Base-by-base conservation (phyloP, 2,888 invertebrate genomes). In the Heliconius cydno region DNA sequence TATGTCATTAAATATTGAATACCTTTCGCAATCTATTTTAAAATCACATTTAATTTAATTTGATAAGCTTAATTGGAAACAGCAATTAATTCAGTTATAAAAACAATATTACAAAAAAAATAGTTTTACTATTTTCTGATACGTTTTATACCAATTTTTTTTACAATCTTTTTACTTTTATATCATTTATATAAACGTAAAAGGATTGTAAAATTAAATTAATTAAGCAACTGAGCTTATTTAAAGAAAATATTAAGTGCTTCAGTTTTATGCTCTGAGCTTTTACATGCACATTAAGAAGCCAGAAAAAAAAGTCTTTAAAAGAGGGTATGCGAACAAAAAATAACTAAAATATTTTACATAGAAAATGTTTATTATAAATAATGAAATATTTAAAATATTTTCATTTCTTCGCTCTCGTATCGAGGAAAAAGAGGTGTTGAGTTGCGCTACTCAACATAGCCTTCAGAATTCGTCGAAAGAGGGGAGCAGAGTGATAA, bases 61-160 rank as follows among this genome's bases (percentile, higher is more conserved):
- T 57, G 72, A 73, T 73, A 57, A 73, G 60, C 60, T 34, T 73
- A 73, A 73, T 73, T 73, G 34, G 15, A 38, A 57, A 57, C 60
- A 73, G 34, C 25, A n/a, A 73, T 73, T 73, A 73, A 60, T 34
- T 60, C 9, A 73, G n/a, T 38, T 30, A 52, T 60, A 73, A 60
- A 73, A 73, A 73, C 22, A 72, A 12, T 67, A 67, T 67, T n/a
- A 67, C 7, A n/a, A 67, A 34, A 41, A 38, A n/a, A 12, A 22
- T 25, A 38, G 41, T n/a, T 68, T 68, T 68, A 68, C 25, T 68
- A 68, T 68, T 68, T 41, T 68, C 15, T 68, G 34, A 38, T 68
- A 12, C 22, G 67, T 10, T 67, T 66, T 22, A 67, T 7, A 34
- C 3, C 7, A 12, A 22, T 22, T 22, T 60, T 65, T 22, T 38